Evolutionary conservation across 2,113 vertebrate genomes (phyloP).

Genomic region (Phalacrocorax pelagicus): DNA sequence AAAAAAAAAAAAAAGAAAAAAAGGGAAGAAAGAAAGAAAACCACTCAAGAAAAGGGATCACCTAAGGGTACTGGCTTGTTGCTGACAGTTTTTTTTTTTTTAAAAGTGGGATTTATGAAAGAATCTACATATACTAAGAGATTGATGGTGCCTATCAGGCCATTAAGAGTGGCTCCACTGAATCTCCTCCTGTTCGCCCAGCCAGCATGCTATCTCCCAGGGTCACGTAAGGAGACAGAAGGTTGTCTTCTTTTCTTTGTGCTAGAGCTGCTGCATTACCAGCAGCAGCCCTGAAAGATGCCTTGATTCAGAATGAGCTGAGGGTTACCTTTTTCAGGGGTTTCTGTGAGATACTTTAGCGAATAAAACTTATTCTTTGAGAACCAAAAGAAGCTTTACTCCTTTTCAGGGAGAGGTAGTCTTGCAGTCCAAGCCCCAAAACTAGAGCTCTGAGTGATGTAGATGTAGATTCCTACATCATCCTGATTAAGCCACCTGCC

Average conservation of each 20-base stretch:
- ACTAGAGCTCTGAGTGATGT: neutral
- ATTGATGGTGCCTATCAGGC: neutral
- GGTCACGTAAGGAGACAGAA: neutral
- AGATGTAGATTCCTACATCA: neutral
- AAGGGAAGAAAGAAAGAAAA: no score
- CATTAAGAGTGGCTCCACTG: neutral
- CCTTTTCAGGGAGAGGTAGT: neutral
- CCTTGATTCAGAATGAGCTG: neutral
- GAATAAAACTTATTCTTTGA: neutral
- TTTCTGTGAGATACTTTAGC: neutral
- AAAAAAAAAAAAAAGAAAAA: neutral
- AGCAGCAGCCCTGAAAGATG: neutral
- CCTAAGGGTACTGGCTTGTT: neutral
- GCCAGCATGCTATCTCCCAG: neutral
- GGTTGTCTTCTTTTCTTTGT: neutral
- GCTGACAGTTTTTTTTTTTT: neutral
- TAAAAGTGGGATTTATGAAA: neutral
- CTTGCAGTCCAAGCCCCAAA: neutral
- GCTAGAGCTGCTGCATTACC: neutral
- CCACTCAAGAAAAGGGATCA: neutral
- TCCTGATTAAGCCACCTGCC: neutral
- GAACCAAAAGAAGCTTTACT: neutral
- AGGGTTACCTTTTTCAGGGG: accelerated
- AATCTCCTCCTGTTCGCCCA: neutral
- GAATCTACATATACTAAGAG: neutral